A percentile compares a stretch with the other conserved stretches of the same genome.
Conservation (phyloP, 1,140 invertebrate genomes). For the Pomacea maculata region DNA sequence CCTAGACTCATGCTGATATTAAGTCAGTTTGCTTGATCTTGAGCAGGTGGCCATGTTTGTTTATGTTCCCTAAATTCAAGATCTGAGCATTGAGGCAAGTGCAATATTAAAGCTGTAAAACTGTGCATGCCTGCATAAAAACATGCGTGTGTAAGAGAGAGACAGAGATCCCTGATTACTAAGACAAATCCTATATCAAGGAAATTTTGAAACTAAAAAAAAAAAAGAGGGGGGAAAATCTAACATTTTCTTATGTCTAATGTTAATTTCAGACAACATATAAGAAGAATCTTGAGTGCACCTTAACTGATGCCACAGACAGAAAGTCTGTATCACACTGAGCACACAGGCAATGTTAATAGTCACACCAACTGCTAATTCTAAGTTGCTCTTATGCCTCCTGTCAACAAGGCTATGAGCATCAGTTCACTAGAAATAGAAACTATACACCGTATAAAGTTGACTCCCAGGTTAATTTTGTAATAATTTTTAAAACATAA, state of each 20-base stretch:
- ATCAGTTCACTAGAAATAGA: background rate
- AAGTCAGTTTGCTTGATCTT: no score
- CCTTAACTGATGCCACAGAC: background rate
- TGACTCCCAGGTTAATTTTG: background rate
- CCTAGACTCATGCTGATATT: no score
- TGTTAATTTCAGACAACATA: background rate
- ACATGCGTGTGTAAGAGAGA: background rate
- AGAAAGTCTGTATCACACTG: background rate
- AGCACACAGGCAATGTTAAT: background rate
- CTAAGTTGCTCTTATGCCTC: background rate
- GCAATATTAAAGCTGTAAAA: no score
- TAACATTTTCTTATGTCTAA: background rate
- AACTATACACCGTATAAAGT: background rate
- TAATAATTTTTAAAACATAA: no score
- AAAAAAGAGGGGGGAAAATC: background rate
- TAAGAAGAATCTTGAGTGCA: slow-evolving; percentile 13
- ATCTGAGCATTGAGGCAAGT: no score
- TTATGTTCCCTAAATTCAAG: no score
- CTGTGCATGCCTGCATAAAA: background rate
- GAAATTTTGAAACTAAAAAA: background rate
- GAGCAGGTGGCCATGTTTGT: no score
- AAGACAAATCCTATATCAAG: background rate
- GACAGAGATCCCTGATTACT: background rate
- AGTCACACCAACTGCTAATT: background rate
- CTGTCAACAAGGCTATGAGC: background rate